Conservation (phyloP, 2,888 invertebrate species). For the Acrocyrtus sp. region DNA sequence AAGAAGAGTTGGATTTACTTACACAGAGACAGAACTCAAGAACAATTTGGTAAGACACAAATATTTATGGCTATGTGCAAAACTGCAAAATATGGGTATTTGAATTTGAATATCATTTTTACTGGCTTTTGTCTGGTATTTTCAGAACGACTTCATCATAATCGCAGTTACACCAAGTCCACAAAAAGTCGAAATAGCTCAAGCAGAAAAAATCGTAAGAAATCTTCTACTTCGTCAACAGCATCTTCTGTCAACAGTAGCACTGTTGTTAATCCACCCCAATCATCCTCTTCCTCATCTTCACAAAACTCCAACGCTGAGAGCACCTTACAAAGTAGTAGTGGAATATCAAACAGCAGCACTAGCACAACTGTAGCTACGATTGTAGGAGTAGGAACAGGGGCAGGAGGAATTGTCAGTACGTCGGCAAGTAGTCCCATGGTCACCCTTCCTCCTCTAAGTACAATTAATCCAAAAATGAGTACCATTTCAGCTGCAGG, state of each 20-base stretch:
- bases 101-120: too few species aligned
- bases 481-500: neutral
- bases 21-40: constrained; percentile 77
- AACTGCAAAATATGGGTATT: neutral
- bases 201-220: constrained; percentile 56
- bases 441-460: constrained; percentile 19
- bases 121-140: neutral
- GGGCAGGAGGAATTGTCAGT: neutral
- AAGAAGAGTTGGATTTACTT: constrained; percentile 96
- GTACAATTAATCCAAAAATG: constrained; percentile 19
- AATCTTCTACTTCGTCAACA: constrained; percentile 12
- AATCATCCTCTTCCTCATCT: constrained; percentile 17
- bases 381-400: constrained; percentile 3
- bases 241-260: neutral
- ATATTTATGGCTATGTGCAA: too few species aligned
- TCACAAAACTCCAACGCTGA: constrained; percentile 18
- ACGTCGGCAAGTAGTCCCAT: neutral
- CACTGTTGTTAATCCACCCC: neutral
- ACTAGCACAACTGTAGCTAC: neutral
- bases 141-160: constrained; percentile 62
- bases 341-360: neutral
- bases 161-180: constrained; percentile 62
- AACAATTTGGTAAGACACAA: constrained; percentile 75
- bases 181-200: constrained; percentile 61
- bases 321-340: too few species aligned